Evolutionary conservation across 1,140 invertebrate species (phyloP).

Genomic region (Macrosteles quadrilineatus): DNA sequence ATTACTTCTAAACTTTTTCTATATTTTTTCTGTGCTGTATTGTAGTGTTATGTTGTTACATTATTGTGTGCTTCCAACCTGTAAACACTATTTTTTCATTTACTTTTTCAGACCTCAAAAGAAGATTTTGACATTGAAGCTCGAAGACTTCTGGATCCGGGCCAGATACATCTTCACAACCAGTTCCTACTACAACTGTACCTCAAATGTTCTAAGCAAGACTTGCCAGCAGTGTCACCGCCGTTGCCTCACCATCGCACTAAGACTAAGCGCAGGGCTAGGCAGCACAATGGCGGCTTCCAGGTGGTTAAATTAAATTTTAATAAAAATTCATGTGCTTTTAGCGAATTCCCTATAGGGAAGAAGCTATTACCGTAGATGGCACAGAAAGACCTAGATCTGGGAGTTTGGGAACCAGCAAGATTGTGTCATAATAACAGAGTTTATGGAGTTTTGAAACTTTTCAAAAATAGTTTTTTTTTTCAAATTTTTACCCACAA

Average conservation of each 20-base stretch:
- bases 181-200: constrained; percentile 78
- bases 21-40: neutral
- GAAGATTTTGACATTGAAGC: constrained; percentile 80
- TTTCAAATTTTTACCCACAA: no score
- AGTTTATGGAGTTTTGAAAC: no score
- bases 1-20: neutral
- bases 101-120: constrained; percentile 59
- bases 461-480: no score
- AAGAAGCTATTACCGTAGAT: no score
- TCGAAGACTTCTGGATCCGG: constrained; percentile 63
- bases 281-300: constrained; percentile 62
- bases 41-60: neutral
- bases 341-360: no score
- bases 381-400: no score
- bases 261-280: constrained; percentile 43
- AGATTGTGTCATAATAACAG: no score
- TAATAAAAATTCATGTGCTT: no score
- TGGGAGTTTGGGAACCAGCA: no score
- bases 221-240: constrained; percentile 56
- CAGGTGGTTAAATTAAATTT: no score
- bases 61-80: neutral
- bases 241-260: constrained; percentile 8
- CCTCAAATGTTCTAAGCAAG: constrained; percentile 72
- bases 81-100: neutral
- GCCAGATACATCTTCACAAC: constrained; percentile 79